Evolutionary conservation across 2,888 invertebrate genomes (phyloP).

Genomic region (Heliconius aoede): DNA sequence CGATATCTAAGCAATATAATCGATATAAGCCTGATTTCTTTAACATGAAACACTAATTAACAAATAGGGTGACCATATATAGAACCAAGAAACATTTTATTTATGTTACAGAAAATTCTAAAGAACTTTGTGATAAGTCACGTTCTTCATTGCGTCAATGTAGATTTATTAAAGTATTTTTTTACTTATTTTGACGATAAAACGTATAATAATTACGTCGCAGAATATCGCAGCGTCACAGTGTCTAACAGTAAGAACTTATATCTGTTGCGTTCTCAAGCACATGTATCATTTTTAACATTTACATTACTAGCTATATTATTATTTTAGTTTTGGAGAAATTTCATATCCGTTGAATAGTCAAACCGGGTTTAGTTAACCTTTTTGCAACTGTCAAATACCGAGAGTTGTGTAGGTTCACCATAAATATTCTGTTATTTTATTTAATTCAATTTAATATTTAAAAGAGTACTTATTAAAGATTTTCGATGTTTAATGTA

Average conservation of each 20-base stretch:
- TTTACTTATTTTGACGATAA: too few species aligned
- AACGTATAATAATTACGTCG: too few species aligned
- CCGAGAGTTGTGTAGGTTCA: slow-evolving; percentile 11
- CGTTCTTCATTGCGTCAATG: too few species aligned
- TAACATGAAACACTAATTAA: slow-evolving; percentile 23
- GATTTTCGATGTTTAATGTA: too few species aligned
- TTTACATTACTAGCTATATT: neutral
- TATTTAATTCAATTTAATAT: too few species aligned
- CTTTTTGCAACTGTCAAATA: slow-evolving; percentile 23
- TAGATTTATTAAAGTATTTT: too few species aligned
- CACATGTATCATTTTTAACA: neutral
- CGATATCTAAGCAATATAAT: neutral
- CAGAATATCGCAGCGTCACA: too few species aligned
- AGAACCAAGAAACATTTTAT: neutral
- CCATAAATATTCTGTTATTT: neutral
- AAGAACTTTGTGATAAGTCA: too few species aligned
- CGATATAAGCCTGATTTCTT: slow-evolving; percentile 12
- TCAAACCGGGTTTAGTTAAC: slow-evolving; percentile 23
- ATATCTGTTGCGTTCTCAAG: neutral
- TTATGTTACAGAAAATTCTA: too few species aligned
- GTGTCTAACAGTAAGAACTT: too few species aligned
- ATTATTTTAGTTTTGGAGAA: neutral
- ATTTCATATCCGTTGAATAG: slow-evolving; percentile 14
- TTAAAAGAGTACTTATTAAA: too few species aligned
- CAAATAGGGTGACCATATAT: slow-evolving; percentile 10